Conservation (phyloP, 2,888 invertebrate genomes). For the Mythimna loreyi region DNA sequence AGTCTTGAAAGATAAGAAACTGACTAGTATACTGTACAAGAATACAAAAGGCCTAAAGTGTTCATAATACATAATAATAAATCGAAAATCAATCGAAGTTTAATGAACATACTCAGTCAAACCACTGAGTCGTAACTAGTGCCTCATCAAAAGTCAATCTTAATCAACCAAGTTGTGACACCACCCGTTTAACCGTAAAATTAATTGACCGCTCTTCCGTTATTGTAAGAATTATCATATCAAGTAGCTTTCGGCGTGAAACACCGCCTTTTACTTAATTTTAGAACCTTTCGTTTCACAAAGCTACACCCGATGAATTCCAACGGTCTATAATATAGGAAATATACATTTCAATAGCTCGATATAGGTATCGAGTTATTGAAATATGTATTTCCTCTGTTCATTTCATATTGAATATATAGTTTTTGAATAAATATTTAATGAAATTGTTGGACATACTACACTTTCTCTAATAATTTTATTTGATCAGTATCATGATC, state of each 20-base stretch:
- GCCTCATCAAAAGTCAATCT: conserved; percentile 52
- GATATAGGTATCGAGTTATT: background rate
- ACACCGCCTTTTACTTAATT: conserved; percentile 51
- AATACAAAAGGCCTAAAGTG: too few relatives aligned
- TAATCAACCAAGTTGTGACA: conserved; percentile 59
- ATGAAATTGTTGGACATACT: conserved; percentile 1
- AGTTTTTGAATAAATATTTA: conserved; percentile 16
- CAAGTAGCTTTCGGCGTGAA: conserved; percentile 60
- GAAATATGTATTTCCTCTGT: background rate
- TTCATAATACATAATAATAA: too few relatives aligned
- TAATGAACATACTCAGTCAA: background rate
- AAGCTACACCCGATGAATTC: conserved; percentile 36
- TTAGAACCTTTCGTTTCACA: conserved; percentile 46
- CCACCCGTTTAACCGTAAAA: conserved; percentile 59
- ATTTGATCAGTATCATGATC: conserved; percentile 15
- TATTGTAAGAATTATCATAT: conserved; percentile 69
- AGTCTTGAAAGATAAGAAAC: background rate
- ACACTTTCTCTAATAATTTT: too few relatives aligned
- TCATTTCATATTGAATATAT: conserved; percentile 20
- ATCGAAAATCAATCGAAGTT: too few relatives aligned
- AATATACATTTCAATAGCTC: conserved; percentile 3
- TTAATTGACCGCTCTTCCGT: conserved; percentile 69
- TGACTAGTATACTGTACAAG: background rate
- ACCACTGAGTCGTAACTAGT: conserved; percentile 25
- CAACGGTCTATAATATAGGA: conserved; percentile 17